phyloP scores from a whole-genome alignment of 1,140 invertebrate genomes.

The Stenopsyche tienmushanensis region DNA sequence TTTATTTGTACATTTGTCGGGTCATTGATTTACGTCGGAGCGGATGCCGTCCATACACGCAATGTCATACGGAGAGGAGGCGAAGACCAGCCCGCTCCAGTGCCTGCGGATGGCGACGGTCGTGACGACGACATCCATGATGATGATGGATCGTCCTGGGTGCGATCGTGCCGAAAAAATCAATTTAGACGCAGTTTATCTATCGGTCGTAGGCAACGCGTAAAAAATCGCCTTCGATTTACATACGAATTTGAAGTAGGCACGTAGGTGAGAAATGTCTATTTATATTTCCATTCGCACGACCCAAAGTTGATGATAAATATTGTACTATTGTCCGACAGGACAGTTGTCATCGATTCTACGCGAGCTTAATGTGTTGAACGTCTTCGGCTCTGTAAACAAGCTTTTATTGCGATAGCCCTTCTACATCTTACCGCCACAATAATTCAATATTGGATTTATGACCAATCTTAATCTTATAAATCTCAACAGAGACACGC shows the following conservation, averaged over 20 bases:
- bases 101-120: constrained; percentile 12
- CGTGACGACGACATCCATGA: not conserved
- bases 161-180: constrained; percentile 2
- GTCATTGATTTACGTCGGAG: constrained; percentile 37
- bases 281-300: too few species aligned
- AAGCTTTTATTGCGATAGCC: too few species aligned
- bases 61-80: constrained; percentile 32
- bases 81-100: constrained; percentile 4
- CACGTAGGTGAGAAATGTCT: not conserved
- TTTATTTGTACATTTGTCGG: constrained; percentile 41
- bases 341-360: too few species aligned
- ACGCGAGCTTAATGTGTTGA: too few species aligned
- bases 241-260: not conserved
- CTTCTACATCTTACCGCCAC: too few species aligned
- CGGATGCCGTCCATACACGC: constrained; percentile 31
- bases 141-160: constrained; percentile 16
- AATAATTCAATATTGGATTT: too few species aligned
- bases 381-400: too few species aligned
- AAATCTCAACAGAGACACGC: too few species aligned
- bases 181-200: not conserved
- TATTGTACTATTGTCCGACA: too few species aligned
- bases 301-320: too few species aligned
- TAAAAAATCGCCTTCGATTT: not conserved
- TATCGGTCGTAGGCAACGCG: not conserved
- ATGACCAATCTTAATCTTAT: too few species aligned